Conservation (phyloP, 2,113 vertebrate genomes). For the Centrocercus urophasianus region DNA sequence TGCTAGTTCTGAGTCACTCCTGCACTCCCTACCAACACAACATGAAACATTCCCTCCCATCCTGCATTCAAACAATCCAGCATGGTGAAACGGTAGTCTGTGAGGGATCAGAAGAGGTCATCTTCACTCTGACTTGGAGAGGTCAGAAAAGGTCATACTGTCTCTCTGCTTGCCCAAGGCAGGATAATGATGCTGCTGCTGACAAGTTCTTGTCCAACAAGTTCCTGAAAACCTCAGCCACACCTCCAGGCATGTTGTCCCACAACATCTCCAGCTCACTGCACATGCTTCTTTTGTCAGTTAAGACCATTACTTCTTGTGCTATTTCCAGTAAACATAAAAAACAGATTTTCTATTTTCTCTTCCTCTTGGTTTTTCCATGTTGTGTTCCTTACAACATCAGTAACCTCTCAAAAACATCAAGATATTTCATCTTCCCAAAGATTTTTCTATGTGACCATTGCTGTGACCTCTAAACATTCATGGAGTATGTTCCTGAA, state of each 20-base stretch:
- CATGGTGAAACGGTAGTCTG: not conserved
- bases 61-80: not conserved
- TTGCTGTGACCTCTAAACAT: not conserved
- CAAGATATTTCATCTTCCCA: not conserved
- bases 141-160: not conserved
- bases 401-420: not conserved
- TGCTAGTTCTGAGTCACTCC: not conserved
- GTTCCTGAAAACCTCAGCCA: not conserved
- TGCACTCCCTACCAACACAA: not conserved
- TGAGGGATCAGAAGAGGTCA: not conserved
- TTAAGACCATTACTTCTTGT: not conserved
- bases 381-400: not conserved
- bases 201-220: not conserved
- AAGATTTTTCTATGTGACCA: not conserved
- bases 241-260: not conserved
- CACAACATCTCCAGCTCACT: not conserved
- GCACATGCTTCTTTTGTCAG: not conserved
- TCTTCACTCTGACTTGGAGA: not conserved
- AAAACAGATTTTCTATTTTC: not conserved
- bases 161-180: not conserved
- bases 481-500: not conserved
- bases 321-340: not conserved
- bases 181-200: not conserved
- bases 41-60: rapidly evolving
- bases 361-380: not conserved